Conservation (phyloP, 2,113 vertebrate genomes). For the Maccullochella peelii region DNA sequence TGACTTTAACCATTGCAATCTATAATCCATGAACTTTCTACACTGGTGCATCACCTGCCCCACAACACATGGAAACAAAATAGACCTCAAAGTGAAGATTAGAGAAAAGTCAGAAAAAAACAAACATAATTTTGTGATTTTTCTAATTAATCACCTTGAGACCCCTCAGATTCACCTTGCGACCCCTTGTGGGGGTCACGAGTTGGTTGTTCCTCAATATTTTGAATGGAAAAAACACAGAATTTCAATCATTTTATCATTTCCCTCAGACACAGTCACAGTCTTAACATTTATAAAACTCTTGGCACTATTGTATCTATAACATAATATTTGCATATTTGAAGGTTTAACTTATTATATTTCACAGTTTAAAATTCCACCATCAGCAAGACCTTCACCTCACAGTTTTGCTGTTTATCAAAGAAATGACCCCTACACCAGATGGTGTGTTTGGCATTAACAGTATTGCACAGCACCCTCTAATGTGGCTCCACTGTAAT, state of each 20-base stretch:
- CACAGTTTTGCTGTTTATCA: slow-evolving; percentile 44
- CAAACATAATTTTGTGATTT: neutral
- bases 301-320: neutral
- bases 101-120: neutral
- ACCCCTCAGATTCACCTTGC: neutral
- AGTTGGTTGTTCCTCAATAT: neutral
- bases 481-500: slow-evolving; percentile 59
- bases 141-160: neutral
- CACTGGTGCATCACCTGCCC: neutral
- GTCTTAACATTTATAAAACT: neutral
- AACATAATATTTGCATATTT: neutral
- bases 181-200: neutral
- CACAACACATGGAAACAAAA: slow-evolving; percentile 2
- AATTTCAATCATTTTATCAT: neutral
- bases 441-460: slow-evolving; percentile 47
- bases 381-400: slow-evolving; percentile 4
- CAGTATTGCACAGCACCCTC: slow-evolving; percentile 52
- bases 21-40: neutral
- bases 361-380: neutral
- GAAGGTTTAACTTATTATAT: neutral
- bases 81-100: neutral
- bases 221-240: neutral
- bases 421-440: slow-evolving; percentile 50
- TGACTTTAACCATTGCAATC: neutral
- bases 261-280: neutral